Evolutionary conservation across 2,888 invertebrate genomes (phyloP), one percentile per base, ranked within the genome.

Genomic region (Apamea crenata): DNA sequence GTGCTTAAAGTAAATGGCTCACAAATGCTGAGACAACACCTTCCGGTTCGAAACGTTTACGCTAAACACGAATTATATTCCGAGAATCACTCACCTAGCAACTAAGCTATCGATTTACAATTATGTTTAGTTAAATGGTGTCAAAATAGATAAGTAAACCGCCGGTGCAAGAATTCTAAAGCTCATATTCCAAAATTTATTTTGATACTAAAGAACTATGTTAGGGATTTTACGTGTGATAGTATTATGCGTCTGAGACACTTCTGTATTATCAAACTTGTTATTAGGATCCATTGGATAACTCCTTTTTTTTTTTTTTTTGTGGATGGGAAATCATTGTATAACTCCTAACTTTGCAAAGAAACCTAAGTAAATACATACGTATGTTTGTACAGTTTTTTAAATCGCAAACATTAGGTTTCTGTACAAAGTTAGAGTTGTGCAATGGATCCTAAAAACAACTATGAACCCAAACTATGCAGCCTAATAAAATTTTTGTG

Each of bases 21-120:
- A 87, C 70, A 89, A 92, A 89, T 90, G 95, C 94, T 94, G 92
- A 92, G 82, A 77, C 78, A 74, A 87, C 92, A 85, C 80, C 89
- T 94, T 94, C 91, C 92, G 91, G 86, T 75, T 87, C 81, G 77
- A 77, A 74, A 66, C 69, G 77, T 82, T 74, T 68, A 80, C 82
- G 72, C 70, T 76, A 65, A 53, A 78, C 61, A 74, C 70, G 25
- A 75, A 81, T 80, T 82, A 75, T 47, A 59, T 81, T 83, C 36
- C 14, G 66, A 74, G 59, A 78, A 75, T 61, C 40, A 65, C 12
- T 59, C 40, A 69, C 56, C 36, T 77, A 82, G 6, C 68, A n/a
- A 66, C 66, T 29, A 44, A 76, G 3, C 32, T 67, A 75, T 65
- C 59, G 61, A 77, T 75, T 32, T 61, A 40, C 14, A 25, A 53